Base-by-base conservation (phyloP, 2,888 invertebrate species). In the Brassicogethes aeneus region DNA sequence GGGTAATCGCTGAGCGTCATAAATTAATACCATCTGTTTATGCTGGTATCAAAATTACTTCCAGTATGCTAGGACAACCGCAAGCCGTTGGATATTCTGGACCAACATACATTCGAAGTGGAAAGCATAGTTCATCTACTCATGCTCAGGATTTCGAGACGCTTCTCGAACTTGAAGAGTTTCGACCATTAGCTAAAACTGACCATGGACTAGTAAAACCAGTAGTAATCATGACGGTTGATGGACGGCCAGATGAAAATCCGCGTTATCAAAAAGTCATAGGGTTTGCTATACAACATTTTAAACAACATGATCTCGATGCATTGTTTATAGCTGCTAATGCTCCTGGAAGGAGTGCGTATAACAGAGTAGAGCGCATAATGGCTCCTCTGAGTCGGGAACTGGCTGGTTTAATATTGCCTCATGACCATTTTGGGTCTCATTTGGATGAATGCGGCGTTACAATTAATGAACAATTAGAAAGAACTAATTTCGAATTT, bases 381-480 rank as follows among this genome's bases (percentile, higher is more conserved):
- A 39, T 39, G 39, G 17, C 39, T 10, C 39, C 39, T 8, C 17
- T 39, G 2, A 39, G 39, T 16, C 16, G 42, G 15, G 51, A 58
- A 40, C 44, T 62, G 17, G 38, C 57, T 16, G 60, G 62, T 5
- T 30, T 60, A 2, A 48, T 62, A 39, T 40, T 64, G 13, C 49
- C 52, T 1, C 55, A 59, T 48, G 44, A 41, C 7, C 5, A 36
- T 41, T 44, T 16, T 37, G 41, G 41, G n/a, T 23, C 57, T 59
- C 41, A 56, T 66, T 1, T 66, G 68, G 44, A 58, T 65, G 13
- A 66, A 63, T 7, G 14, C 10, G 29, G 33, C 3, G 16, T 7
- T 17, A 41, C 32, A 2, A 16, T 37, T 15, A 34, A 41, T 14
- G 8, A 37, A 35, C n/a, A 29, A 10, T 29, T 40, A 12, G 40